Evolutionary conservation across 2,888 invertebrate genomes (phyloP).

Genomic region (Gasteruption jaculator): DNA sequence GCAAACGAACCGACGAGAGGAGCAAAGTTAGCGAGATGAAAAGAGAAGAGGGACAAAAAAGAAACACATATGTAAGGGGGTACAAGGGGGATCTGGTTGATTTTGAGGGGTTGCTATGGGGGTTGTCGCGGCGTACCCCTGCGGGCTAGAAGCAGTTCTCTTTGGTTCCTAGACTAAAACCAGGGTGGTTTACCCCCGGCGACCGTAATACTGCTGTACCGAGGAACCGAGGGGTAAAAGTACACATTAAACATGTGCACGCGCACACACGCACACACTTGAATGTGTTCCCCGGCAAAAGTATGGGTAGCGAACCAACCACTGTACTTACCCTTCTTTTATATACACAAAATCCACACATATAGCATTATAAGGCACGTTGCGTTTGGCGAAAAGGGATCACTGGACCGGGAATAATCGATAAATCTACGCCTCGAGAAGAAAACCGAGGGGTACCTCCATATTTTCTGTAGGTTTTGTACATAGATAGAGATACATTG

Average conservation of each 20-base stretch:
- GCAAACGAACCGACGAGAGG: too few species aligned
- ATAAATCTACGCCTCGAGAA: constrained; percentile 38
- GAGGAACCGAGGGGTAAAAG: constrained; percentile 15
- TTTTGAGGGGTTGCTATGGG: constrained; percentile 52
- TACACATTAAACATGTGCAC: constrained; percentile 14
- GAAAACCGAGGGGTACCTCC: too few species aligned
- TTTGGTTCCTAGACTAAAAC: constrained; percentile 39
- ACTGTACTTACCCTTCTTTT: too few species aligned
- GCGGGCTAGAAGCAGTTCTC: constrained; percentile 42
- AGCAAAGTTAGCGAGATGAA: too few species aligned
- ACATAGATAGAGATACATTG: too few species aligned
- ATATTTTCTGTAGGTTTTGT: too few species aligned
- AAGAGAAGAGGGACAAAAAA: too few species aligned
- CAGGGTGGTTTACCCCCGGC: constrained; percentile 35
- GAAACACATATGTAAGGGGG: constrained; percentile 43
- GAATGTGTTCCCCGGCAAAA: constrained; percentile 2
- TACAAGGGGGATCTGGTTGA: constrained; percentile 49
- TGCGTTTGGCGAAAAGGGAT: constrained; percentile 35
- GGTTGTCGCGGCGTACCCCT: constrained; percentile 50
- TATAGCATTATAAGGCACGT: constrained; percentile 22
- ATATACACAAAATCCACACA: too few species aligned
- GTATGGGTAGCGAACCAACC: too few species aligned
- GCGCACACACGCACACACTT: constrained; percentile 8
- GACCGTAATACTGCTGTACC: constrained; percentile 7
- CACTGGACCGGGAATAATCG: constrained; percentile 45